Evolutionary conservation across 2,113 vertebrate species (phyloP), one percentile per base, ranked within the genome.

Genomic region (Mixornis gularis): DNA sequence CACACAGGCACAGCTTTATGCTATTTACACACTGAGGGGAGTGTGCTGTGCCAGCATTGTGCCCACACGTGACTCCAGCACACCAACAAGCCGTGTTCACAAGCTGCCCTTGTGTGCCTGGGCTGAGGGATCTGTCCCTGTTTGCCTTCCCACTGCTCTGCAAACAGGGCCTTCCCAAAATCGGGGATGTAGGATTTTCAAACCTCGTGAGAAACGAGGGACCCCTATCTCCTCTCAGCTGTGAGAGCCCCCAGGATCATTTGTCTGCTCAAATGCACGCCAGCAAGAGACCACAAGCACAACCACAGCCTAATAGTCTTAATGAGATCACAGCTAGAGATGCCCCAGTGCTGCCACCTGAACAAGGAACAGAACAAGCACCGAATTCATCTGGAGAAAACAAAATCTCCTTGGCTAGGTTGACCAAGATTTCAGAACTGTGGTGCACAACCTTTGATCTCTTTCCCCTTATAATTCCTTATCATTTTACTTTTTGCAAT

Each of bases 1-100:
- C 36, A 22, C 92, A 95, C 93, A 96, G 96, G 79, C 95, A 81
- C 62, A 71, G 94, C 95, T 95, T 93, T 95, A 94, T 96, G 19
- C 85, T 70, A 1, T 71, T 70, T 48, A 34, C 92, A 96, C 94
- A 49, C 72, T 55, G 95, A 76, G 85, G 64, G 87, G 94, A 93
- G 96, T 52, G 92, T 91, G 56, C 90, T 81, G 58, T 59, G 89
- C 87, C 12, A 0, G 30, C 52, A 9, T 73, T 71, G 92, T 94
- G 95, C 63, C 34, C 65, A 65, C 80, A 70, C 34, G 59, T 95
- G 95, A 95, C 74, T 88, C 38, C 83, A 53, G 58, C 78, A 85
- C 53, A 77, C 2, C 3, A 58, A 52, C 46, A 94, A 41, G 22
- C 69, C 21, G 48, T 80, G 78, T 9, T 88, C 94, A 70, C 74